Evolutionary conservation across 1,140 invertebrate species (phyloP), one percentile per base, ranked within the genome.

Genomic region (Drosophila rhopaloa): DNA sequence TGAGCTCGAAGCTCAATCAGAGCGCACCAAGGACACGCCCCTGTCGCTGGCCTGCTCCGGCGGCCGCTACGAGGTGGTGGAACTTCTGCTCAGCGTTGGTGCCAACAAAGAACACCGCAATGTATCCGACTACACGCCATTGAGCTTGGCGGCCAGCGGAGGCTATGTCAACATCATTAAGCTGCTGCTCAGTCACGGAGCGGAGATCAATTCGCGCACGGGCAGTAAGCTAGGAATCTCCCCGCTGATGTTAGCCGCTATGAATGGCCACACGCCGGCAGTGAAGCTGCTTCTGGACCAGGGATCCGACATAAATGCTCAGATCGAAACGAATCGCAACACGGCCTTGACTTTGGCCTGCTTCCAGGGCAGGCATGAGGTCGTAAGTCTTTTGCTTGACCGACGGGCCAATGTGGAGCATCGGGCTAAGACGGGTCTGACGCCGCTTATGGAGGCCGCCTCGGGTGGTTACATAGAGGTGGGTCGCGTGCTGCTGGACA

Each of bases 31-130:
- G 93, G 99, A 99, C 93, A 99, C 99, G 1, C 98, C 99, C 9
- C 93, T 99, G 9, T 99, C 98, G 48, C 93, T 99, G 19, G 99
- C 99, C 2, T 99, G 98, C 93, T 99, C 98, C 47, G 98, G 98
- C 53, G 99, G 99, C 6, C 95, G 98, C 84, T 99, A 98, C 92
- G 98, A 99, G 93, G 97, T 99, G 29, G 98, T 99, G 3, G 98
- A 99, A 84, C 93, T 99, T n/a, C 93, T 99, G 32, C 93, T 99
- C 1, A 95, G 94, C 84, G 93, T 97, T 50, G 96, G 96, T 66
- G 98, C 98, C 19, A 99, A 99, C 93, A 99, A 99, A 93, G 99
- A 99, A 93, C 99, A 99, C 93, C 95, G 99, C 44, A 99, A 99
- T 93, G 98, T 99, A 4, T 99, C 98, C 13, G 99, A 99, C 93